Conservation (phyloP, 2,888 invertebrate genomes). For the Disparrhopalites patrizii region DNA sequence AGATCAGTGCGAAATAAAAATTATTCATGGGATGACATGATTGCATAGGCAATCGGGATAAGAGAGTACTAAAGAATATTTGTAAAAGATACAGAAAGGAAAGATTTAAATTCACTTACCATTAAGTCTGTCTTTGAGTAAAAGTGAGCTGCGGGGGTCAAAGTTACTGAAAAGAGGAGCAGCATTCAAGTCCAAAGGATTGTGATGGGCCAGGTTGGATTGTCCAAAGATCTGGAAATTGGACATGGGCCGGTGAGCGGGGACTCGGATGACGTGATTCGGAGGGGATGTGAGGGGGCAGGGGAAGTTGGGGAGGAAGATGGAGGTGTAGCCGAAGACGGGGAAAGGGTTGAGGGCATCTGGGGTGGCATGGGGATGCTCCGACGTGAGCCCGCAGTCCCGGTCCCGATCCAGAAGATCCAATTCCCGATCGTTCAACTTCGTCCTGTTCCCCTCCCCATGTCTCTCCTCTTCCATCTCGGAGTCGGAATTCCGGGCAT, state of each 20-base stretch:
- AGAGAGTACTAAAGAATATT: no score
- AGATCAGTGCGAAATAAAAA: no score
- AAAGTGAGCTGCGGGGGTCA: constrained; percentile 47
- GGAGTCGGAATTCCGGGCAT: constrained; percentile 40
- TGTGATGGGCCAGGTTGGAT: constrained; percentile 44
- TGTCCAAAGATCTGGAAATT: constrained; percentile 48
- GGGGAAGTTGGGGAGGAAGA: constrained; percentile 48
- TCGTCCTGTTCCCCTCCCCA: constrained; percentile 4
- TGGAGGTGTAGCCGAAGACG: constrained; percentile 48
- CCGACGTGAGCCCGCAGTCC: neutral
- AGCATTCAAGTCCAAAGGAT: constrained; percentile 45
- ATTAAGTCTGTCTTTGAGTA: constrained; percentile 48
- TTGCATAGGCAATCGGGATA: no score
- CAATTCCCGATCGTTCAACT: constrained; percentile 15
- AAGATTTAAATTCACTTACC: no score
- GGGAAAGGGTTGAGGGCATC: constrained; percentile 46
- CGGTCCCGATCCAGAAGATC: constrained; percentile 22
- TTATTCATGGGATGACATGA: no score
- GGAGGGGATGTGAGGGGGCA: constrained; percentile 47
- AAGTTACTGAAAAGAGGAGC: constrained; percentile 48
- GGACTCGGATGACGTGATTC: constrained; percentile 52
- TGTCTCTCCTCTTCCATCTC: constrained; percentile 39
- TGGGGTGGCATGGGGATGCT: constrained; percentile 13
- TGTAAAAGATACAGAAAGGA: no score
- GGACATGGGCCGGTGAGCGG: constrained; percentile 62